Evolutionary conservation across 2,888 invertebrate genomes (phyloP), one percentile per base, ranked within the genome.

Genomic region (Chloroclystis v-ata): DNA sequence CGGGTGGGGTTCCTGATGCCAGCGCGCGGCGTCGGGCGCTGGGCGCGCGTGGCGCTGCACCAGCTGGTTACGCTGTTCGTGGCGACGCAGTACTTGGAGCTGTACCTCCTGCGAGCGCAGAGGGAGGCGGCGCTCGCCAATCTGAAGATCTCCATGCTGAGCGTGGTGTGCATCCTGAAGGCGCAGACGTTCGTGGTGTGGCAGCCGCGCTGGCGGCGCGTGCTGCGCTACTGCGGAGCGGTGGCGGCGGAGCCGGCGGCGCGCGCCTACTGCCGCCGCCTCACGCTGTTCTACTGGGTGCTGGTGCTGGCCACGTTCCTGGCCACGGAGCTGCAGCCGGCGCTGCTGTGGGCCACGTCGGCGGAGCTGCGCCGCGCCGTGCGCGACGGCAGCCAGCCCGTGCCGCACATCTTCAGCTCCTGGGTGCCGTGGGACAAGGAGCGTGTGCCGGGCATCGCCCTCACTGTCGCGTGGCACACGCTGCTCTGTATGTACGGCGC

Each of bases 351-450:
- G n/a, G 0, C 35, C n/a, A 40, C 46, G 8, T 43, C 46, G 3
- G 26, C 43, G 4, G 25, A 2, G 1, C 2, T 43, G 37, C 71
- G 81, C 16, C 72, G 77, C 52, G 66, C 65, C 9, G 38, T 78
- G 13, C 61, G 43, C 1, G 78, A 78, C 54, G 83, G 78, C 1
- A 72, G 72, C 0, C 78, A 77, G 51, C 25, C 51, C 0, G 84
- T 82, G 56, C 80, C 80, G 0, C 85, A 84, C 38, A 81, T 86
- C 28, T 82, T 81, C 35, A 85, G 82, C 45, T 76, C 85, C 9
- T 86, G 84, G 83, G 67, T 80, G 67, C 85, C 85, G 2, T 69
- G 79, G 55, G 77, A 85, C 51, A 83, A 83, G 47, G 66, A 81
- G 37, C 61, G 67, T 30, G 67, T 65, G 3, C 82, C 83, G 1